Conservation (phyloP, 1,140 invertebrate species). For the Meteorus sp. region DNA sequence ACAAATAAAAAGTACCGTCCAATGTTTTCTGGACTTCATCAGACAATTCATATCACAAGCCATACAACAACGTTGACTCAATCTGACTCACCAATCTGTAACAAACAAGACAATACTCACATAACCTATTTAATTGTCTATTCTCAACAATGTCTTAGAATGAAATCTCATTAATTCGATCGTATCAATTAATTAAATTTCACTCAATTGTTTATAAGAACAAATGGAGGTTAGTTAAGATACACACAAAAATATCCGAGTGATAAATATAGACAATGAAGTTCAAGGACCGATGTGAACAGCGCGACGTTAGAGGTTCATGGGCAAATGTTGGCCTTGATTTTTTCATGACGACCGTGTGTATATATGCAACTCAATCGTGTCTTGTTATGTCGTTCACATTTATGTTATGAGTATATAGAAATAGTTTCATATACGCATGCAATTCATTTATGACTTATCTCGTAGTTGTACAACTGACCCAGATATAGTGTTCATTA, state of each 20-base stretch:
- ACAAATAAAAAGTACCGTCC: neutral
- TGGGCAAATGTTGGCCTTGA: constrained; percentile 16
- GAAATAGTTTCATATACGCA: constrained; percentile 3
- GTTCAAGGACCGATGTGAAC: constrained; percentile 18
- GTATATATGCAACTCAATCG: constrained; percentile 12
- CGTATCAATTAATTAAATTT: too few relatives aligned
- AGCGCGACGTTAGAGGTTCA: too few relatives aligned
- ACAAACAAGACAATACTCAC: neutral
- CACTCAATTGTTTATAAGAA: too few relatives aligned
- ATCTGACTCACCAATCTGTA: neutral
- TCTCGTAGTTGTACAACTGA: too few relatives aligned
- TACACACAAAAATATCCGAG: neutral
- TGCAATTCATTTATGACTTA: too few relatives aligned
- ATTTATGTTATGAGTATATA: constrained; percentile 25
- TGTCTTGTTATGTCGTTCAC: constrained; percentile 9
- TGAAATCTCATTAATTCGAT: too few relatives aligned
- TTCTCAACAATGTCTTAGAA: too few relatives aligned
- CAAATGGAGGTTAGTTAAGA: too few relatives aligned
- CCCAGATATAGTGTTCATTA: neutral
- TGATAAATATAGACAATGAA: neutral
- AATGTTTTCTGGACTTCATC: neutral
- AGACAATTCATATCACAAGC: neutral
- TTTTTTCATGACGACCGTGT: too few relatives aligned
- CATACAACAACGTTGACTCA: too few relatives aligned
- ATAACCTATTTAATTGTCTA: too few relatives aligned